Evolutionary conservation across 2,113 vertebrate genomes (phyloP).

Genomic region (Salminus brasiliensis): DNA sequence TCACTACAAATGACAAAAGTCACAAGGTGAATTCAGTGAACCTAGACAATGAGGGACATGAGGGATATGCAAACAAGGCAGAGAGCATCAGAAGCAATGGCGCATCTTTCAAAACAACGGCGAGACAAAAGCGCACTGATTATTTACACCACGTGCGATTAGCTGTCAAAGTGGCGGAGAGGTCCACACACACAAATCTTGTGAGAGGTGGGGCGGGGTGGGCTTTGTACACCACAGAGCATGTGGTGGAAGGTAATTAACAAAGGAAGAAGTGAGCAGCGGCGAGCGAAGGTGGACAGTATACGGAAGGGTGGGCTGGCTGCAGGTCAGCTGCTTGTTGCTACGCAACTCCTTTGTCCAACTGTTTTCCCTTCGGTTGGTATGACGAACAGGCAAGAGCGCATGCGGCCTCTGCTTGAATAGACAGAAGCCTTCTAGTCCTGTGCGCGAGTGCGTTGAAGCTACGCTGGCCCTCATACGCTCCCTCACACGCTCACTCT

Average conservation of each 20-base stretch:
- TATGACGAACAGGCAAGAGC: constrained; percentile 17
- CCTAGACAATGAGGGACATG: constrained; percentile 31
- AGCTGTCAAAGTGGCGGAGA: constrained; percentile 31
- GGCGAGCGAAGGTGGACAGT: constrained; percentile 49
- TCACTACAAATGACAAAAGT: constrained; percentile 35
- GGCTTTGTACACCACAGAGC: constrained; percentile 28
- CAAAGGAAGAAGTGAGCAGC: constrained; percentile 50
- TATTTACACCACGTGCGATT: constrained; percentile 44
- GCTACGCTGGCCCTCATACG: constrained; percentile 10
- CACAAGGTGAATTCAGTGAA: constrained; percentile 38
- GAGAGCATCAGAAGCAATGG: background rate
- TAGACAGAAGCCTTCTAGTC: constrained; percentile 33
- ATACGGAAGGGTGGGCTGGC: constrained; percentile 68
- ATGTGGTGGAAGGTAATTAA: constrained; percentile 52
- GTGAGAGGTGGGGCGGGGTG: background rate
- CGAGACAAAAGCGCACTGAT: constrained; percentile 38
- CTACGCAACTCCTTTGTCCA: constrained; percentile 76
- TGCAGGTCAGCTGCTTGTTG: constrained; percentile 77
- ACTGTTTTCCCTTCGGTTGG: constrained; percentile 52
- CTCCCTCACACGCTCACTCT: constrained; percentile 11
- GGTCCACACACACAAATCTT: constrained; percentile 25
- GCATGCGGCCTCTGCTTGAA: constrained; percentile 13
- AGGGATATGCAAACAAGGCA: constrained; percentile 41
- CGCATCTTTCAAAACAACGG: too few relatives aligned
- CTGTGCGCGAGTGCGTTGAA: background rate